Conservation (phyloP, 2,888 invertebrate genomes). For the Coleophora deauratella region DNA sequence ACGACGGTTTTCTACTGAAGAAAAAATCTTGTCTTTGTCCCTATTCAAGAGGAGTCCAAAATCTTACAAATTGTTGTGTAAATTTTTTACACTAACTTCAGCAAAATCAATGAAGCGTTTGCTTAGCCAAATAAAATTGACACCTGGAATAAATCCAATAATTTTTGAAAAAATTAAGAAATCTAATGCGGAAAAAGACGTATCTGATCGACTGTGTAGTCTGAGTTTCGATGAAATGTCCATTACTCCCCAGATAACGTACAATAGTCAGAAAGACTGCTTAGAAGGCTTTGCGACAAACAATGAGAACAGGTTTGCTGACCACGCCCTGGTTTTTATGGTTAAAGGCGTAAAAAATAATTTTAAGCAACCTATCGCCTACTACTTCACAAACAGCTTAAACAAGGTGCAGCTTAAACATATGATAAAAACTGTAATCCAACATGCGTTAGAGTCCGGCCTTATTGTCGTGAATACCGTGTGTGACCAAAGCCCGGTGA, state of each 20-base stretch:
- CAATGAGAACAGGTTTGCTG: slow-evolving; percentile 10
- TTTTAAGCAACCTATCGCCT: slow-evolving; percentile 22
- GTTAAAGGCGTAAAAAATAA: slow-evolving; percentile 18
- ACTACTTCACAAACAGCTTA: slow-evolving; percentile 20
- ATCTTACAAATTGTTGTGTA: slow-evolving; percentile 11
- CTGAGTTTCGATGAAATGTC: slow-evolving; percentile 20
- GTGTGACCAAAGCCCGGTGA: slow-evolving; percentile 22
- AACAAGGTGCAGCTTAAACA: slow-evolving; percentile 17
- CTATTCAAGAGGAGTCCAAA: slow-evolving; percentile 19
- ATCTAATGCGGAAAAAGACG: slow-evolving; percentile 2
- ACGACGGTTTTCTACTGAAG: no score
- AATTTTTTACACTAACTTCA: slow-evolving; percentile 17
- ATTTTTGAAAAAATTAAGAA: slow-evolving; percentile 15
- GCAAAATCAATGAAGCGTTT: slow-evolving; percentile 14
- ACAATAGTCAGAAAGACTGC: slow-evolving; percentile 8
- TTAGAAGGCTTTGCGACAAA: slow-evolving; percentile 15
- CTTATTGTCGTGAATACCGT: slow-evolving; percentile 16
- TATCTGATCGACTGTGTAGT: slow-evolving; percentile 11
- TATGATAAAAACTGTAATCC: slow-evolving; percentile 15
- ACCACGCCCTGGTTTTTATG: slow-evolving; percentile 22
- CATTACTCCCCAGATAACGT: slow-evolving; percentile 11
- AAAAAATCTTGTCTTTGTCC: no score
- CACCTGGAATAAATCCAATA: slow-evolving; percentile 9
- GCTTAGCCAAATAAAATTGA: slow-evolving; percentile 10
- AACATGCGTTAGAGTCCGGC: slow-evolving; percentile 9